Percentiles rank a stretch among this genome's conserved stretches.
Conservation (phyloP, 1,140 invertebrate genomes). For the Aethina tumida region DNA sequence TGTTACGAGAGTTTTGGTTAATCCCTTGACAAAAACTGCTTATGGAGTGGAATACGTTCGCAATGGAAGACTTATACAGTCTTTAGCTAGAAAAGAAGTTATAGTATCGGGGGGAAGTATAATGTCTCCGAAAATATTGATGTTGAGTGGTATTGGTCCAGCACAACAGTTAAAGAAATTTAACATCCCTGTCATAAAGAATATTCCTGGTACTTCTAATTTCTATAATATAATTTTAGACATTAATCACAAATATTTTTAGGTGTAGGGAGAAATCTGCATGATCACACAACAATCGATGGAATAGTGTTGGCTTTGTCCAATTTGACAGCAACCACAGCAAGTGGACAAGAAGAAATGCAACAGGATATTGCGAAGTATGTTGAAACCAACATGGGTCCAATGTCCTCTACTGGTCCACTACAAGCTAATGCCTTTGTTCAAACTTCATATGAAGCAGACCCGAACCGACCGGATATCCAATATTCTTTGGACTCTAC, state of each 20-base stretch:
- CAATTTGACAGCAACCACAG: slow-evolving; percentile 41
- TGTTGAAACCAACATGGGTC: slow-evolving; percentile 34
- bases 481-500: slow-evolving; percentile 49
- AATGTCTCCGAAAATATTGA: too few species aligned
- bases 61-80: slow-evolving; percentile 44
- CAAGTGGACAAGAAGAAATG: slow-evolving; percentile 36
- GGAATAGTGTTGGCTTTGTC: slow-evolving; percentile 42
- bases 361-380: slow-evolving; percentile 42
- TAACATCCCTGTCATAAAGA: too few species aligned
- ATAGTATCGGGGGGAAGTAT: slow-evolving; percentile 47
- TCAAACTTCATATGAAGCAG: slow-evolving; percentile 33
- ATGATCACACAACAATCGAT: slow-evolving; percentile 55
- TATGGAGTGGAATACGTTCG: slow-evolving; percentile 55
- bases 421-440: slow-evolving; percentile 40
- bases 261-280: slow-evolving; percentile 69
- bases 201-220: too few species aligned
- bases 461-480: slow-evolving; percentile 44
- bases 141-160: too few species aligned
- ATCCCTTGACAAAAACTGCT: slow-evolving; percentile 45
- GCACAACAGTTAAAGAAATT: too few species aligned
- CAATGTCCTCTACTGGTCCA: slow-evolving; percentile 39
- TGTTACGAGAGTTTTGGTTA: slow-evolving; percentile 58
- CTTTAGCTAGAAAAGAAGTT: slow-evolving; percentile 50
- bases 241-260: too few species aligned
- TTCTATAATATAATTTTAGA: too few species aligned